phyloP scores from a whole-genome alignment of 1,140 invertebrate species.

The Platyscapa corneri region DNA sequence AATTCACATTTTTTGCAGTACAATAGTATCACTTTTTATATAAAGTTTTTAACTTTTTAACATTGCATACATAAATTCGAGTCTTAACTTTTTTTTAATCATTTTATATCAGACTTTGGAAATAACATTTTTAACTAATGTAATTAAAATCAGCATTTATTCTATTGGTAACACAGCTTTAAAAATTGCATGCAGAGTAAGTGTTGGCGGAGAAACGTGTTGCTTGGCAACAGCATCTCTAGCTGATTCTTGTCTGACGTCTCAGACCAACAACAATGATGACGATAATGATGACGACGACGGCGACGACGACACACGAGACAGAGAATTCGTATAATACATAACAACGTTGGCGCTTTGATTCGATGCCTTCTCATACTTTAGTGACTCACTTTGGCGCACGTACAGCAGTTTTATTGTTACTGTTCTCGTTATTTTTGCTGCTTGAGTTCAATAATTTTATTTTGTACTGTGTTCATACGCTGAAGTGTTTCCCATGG shows the following conservation, averaged over 20 bases:
- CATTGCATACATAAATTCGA: too few species aligned
- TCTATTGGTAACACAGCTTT: background rate
- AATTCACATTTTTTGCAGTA: background rate
- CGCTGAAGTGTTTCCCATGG: too few species aligned
- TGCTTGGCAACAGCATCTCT: conserved; percentile 68
- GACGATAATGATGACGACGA: conserved; percentile 4
- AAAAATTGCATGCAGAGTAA: background rate
- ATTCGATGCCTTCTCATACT: background rate
- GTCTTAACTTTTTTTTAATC: background rate
- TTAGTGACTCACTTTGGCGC: background rate
- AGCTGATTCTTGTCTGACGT: background rate
- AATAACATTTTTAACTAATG: background rate
- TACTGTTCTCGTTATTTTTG: too few species aligned
- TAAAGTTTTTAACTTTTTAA: background rate
- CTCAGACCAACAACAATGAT: background rate
- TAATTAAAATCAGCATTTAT: background rate
- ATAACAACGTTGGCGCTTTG: background rate
- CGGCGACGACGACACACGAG: background rate
- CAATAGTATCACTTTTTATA: background rate
- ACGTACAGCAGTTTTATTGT: too few species aligned
- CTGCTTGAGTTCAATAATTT: too few species aligned
- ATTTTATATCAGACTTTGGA: background rate
- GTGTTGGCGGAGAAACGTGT: conserved; percentile 57
- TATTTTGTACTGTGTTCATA: too few species aligned
- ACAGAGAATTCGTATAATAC: background rate